Conservation (phyloP, 2,888 invertebrate species). For the Drosophila meridionalis region DNA sequence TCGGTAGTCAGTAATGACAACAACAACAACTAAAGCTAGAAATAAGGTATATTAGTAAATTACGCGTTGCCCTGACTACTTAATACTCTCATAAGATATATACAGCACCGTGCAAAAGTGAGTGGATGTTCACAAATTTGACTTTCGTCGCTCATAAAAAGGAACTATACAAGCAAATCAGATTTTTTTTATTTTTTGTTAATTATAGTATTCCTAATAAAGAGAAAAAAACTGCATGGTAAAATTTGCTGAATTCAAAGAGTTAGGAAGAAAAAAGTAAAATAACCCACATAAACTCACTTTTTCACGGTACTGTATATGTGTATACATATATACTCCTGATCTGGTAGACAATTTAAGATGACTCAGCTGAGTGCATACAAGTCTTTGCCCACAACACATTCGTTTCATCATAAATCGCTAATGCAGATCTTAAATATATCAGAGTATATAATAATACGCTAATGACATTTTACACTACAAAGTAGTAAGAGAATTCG, state of each 20-base stretch:
- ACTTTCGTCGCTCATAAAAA: too few relatives aligned
- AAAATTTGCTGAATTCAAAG: too few relatives aligned
- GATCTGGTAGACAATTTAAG: background rate
- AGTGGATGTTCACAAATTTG: too few relatives aligned
- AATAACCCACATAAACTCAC: too few relatives aligned
- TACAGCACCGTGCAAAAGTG: too few relatives aligned
- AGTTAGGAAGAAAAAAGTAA: too few relatives aligned
- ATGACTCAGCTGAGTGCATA: background rate
- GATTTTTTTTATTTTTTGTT: too few relatives aligned
- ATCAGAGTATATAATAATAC: background rate
- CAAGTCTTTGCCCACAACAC: background rate
- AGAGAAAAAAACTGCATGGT: too few relatives aligned
- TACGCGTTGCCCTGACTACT: background rate
- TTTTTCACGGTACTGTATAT: too few relatives aligned
- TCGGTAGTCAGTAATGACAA: constrained; percentile 15
- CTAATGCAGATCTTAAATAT: background rate
- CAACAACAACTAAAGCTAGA: constrained; percentile 10
- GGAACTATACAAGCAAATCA: too few relatives aligned
- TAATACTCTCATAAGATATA: too few relatives aligned
- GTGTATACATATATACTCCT: background rate
- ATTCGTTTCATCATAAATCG: background rate
- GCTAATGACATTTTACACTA: background rate
- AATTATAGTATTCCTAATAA: too few relatives aligned
- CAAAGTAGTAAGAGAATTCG: background rate
- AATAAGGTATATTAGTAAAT: constrained; percentile 6